Evolutionary conservation across 2,797 vertebrate species (phyloP), one percentile per base, ranked within the genome.

Genomic region (Oryzias dopingdopingensis): DNA sequence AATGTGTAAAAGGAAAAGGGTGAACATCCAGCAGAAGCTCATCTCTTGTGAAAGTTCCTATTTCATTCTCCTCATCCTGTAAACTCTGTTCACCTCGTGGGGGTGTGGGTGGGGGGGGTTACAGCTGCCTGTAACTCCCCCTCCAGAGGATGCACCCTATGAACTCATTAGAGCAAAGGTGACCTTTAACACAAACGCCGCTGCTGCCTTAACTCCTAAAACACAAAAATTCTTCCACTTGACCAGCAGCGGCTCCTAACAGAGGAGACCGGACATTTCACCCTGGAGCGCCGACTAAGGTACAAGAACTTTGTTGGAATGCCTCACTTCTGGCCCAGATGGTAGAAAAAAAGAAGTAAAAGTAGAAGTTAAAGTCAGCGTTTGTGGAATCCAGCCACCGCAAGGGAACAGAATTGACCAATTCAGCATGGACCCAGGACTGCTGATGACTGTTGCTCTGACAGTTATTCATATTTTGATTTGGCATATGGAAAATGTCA

Each of bases 131-230:
- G 61, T 86, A 86, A 67, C 57, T 56, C 55, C 82, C 50, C 55
- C 56, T 76, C 77, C 62, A 40, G n/a, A 54, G 29, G 70, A 24
- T 14, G 62, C 67, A 68, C 62, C 76, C 62, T 37, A 5, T 3
- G 14, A 44, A 66, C 70, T 80, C 86, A 90, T 80, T 87, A 52
- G 84, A 86, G 68, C 61, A 80, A 88, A 90, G 87, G 81, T 87
- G 73, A 81, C 49, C 37, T 7, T 51, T 50, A 56, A 70, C 49
- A 77, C 64, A n/a, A 26, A 15, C 74, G 64, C 59, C 41, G 20
- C 14, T 54, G 54, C 40, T 16, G 43, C 48, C 42, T 72, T 53
- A 57, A 67, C 64, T 65, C 56, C 70, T 63, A 66, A 81, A 59
- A 18, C 79, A 74, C 62, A 44, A 72, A 64, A 62, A 51, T 61